These are phyloP conservation scores for Labeo calbasu DNA, from an alignment of 2,797 vertebrate genomes.

Conservation along the genomic window DNA sequence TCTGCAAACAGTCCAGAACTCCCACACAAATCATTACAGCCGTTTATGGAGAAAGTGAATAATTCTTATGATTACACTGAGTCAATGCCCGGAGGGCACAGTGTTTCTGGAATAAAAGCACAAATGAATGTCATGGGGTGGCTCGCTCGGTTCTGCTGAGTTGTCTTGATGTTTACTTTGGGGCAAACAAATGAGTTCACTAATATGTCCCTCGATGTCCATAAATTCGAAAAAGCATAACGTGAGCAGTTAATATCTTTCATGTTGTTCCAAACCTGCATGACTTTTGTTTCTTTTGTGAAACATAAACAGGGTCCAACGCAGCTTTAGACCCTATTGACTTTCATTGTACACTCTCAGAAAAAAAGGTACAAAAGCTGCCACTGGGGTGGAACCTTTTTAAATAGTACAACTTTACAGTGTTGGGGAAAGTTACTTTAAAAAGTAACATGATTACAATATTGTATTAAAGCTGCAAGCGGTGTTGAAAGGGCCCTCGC, in stretches of 20 bases:
- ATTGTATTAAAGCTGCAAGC: not conserved
- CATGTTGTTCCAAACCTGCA: not conserved
- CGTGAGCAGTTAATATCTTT: not conserved
- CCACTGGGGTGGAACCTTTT: not conserved
- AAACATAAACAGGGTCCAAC: not conserved
- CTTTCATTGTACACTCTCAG: not conserved
- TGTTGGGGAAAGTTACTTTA: not conserved
- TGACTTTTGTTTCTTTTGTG: not conserved
- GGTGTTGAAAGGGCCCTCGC: no score
- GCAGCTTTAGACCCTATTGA: not conserved
- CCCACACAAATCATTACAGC: slow-evolving; percentile 37
- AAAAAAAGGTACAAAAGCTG: not conserved
- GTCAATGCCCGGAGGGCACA: slow-evolving; percentile 54
- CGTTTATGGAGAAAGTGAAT: slow-evolving; percentile 40
- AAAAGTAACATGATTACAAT: not conserved
- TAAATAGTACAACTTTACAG: not conserved
- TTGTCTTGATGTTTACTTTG: not conserved
- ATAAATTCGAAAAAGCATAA: not conserved
- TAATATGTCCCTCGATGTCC: not conserved
- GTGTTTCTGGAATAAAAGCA: slow-evolving; percentile 19
- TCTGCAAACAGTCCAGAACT: slow-evolving; percentile 37
- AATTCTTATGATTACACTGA: slow-evolving; percentile 34
- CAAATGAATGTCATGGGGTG: slow-evolving; percentile 20
- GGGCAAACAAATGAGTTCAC: not conserved
- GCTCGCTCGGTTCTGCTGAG: slow-evolving; percentile 12